Evolutionary conservation across 2,113 vertebrate genomes (phyloP).

Genomic region (Tyto alba): DNA sequence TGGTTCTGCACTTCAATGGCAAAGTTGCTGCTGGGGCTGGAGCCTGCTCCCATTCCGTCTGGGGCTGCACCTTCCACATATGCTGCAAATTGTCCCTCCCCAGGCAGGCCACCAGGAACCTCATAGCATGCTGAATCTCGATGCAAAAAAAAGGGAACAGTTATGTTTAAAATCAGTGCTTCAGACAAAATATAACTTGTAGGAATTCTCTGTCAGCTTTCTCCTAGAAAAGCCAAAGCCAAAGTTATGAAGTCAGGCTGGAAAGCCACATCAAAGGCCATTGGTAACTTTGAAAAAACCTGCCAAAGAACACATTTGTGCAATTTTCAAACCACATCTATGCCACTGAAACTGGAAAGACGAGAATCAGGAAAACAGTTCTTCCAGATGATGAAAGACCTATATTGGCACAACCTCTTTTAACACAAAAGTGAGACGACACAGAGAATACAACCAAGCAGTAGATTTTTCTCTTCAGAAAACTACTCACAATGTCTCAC

Average conservation of each 20-base stretch:
- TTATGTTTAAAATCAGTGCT: not conserved
- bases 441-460: not conserved
- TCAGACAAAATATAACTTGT: not conserved
- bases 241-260: not conserved
- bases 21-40: not conserved
- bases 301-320: not conserved
- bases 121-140: not conserved
- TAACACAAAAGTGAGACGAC: not conserved
- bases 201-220: not conserved
- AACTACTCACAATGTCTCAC: not conserved
- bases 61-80: not conserved
- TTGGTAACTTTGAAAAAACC: not conserved
- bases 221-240: not conserved
- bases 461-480: not conserved
- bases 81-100: rapidly evolving
- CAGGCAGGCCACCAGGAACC: not conserved
- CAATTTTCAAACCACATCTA: not conserved
- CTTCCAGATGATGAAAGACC: not conserved
- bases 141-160: not conserved
- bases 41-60: not conserved
- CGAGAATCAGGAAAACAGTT: not conserved
- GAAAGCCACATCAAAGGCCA: not conserved
- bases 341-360: not conserved
- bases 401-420: not conserved
- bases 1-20: not conserved